These are phyloP conservation scores for Syngnathus acus DNA, from an alignment of 2,797 vertebrate genomes.

Conservation along the genomic window DNA sequence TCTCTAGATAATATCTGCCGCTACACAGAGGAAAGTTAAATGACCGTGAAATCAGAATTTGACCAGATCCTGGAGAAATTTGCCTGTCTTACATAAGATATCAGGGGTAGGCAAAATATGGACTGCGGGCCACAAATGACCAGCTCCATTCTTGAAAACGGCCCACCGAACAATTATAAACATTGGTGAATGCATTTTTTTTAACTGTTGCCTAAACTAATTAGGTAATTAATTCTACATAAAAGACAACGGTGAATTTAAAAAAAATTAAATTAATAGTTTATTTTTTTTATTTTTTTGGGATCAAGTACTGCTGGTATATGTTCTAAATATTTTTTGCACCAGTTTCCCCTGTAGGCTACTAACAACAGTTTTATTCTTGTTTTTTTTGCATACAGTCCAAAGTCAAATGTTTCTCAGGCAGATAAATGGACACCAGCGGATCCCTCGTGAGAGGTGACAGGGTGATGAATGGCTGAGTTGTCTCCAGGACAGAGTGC, in stretches of 20 bases:
- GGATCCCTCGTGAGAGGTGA: conserved; percentile 53
- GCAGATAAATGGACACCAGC: conserved; percentile 47
- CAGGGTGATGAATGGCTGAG: conserved; percentile 57
- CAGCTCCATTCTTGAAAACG: neutral
- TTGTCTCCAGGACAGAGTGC: conserved; percentile 48
- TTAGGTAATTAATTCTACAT: too few relatives aligned
- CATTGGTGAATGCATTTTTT: too few relatives aligned
- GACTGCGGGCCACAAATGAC: too few relatives aligned
- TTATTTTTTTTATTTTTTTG: too few relatives aligned
- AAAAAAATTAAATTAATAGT: too few relatives aligned
- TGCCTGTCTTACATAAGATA: neutral
- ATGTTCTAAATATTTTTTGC: neutral
- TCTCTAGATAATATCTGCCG: neutral
- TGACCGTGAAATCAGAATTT: neutral
- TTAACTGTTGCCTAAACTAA: too few relatives aligned
- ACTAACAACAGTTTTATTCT: neutral
- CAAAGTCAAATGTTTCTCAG: conserved; percentile 19
- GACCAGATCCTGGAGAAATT: neutral
- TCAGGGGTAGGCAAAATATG: neutral
- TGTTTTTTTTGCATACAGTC: conserved; percentile 3
- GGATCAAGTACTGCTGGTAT: too few relatives aligned
- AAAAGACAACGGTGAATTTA: too few relatives aligned
- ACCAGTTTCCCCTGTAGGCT: neutral
- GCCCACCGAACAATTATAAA: neutral
- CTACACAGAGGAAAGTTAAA: conserved; percentile 15